phyloP scores from a whole-genome alignment of 2,797 vertebrate species.

The Psittacula derbiana region DNA sequence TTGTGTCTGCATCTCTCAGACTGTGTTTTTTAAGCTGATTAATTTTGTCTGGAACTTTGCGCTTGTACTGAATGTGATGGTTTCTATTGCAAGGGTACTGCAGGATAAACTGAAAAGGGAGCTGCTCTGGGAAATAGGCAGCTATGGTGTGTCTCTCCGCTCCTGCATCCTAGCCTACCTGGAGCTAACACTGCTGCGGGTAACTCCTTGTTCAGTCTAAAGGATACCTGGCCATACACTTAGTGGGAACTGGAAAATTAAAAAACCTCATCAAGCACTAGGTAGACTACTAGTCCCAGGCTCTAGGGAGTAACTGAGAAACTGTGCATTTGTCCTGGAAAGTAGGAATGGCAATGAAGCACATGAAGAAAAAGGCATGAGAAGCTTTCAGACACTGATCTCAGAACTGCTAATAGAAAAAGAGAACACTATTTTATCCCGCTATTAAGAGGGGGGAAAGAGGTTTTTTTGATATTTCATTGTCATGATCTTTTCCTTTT shows the following conservation, averaged over 20 bases:
- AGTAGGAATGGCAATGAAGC: background rate
- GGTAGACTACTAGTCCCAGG: background rate
- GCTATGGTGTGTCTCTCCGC: background rate
- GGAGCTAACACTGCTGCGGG: accelerated
- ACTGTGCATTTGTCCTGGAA: background rate
- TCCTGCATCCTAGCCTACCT: background rate
- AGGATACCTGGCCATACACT: background rate
- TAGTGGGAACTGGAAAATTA: background rate
- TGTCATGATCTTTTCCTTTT: background rate
- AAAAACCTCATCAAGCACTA: background rate
- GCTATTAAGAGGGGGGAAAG: background rate
- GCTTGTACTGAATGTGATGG: accelerated
- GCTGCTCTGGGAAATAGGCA: background rate
- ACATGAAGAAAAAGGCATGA: background rate
- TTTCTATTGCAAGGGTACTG: background rate
- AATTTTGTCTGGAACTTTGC: background rate
- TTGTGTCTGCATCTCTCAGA: background rate
- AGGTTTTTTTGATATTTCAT: background rate
- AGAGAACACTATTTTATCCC: background rate
- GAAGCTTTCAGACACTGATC: background rate
- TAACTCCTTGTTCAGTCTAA: background rate
- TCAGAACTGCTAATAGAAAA: background rate
- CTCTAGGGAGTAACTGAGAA: background rate
- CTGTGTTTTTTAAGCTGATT: background rate
- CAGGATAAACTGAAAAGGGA: background rate